A percentile compares a stretch with the other conserved stretches of the same genome.
phyloP scores from a whole-genome alignment of 2,797 vertebrate species.

The Microchirus variegatus region DNA sequence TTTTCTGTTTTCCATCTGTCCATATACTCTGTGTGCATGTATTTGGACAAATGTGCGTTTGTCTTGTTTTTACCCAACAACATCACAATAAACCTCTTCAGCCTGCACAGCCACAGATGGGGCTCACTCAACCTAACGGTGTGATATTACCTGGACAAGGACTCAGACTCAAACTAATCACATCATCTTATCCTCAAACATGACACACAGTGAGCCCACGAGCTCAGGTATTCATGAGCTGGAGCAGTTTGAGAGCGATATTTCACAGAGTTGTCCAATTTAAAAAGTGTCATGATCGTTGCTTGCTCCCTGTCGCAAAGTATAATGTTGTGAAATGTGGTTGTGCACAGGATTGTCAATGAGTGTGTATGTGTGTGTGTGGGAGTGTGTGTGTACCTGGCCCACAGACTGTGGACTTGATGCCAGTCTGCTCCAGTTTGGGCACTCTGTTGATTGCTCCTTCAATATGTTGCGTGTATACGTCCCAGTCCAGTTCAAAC shows the following conservation, averaged over 20 bases:
- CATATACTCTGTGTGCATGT: too few relatives aligned
- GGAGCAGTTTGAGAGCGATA: conserved; percentile 5
- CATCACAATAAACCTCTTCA: conserved; percentile 19
- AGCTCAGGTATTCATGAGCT: conserved; percentile 43
- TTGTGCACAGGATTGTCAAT: neutral
- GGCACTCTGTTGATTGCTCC: conserved; percentile 93
- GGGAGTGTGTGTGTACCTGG: conserved; percentile 81
- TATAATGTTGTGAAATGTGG: conserved; percentile 4
- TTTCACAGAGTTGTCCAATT: conserved; percentile 33
- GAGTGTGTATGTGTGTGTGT: too few relatives aligned
- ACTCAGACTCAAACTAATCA: conserved; percentile 28
- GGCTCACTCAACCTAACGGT: neutral
- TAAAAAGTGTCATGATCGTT: conserved; percentile 20
- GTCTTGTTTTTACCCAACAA: conserved; percentile 8
- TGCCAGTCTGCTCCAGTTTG: conserved; percentile 88
- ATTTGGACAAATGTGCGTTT: neutral
- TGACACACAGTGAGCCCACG: conserved; percentile 10
- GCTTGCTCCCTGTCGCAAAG: conserved; percentile 20
- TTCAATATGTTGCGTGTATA: conserved; percentile 93
- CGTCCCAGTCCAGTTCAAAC: conserved; percentile 97
- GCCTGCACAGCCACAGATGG: neutral
- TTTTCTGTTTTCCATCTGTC: neutral
- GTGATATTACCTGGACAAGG: conserved; percentile 10
- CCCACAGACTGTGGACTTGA: conserved; percentile 97
- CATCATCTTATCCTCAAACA: conserved; percentile 41